Percentiles rank a stretch among this genome's conserved stretches.
Evolutionary conservation across 2,113 vertebrate genomes (phyloP).

Genomic region (Dicrurus megarhynchus): DNA sequence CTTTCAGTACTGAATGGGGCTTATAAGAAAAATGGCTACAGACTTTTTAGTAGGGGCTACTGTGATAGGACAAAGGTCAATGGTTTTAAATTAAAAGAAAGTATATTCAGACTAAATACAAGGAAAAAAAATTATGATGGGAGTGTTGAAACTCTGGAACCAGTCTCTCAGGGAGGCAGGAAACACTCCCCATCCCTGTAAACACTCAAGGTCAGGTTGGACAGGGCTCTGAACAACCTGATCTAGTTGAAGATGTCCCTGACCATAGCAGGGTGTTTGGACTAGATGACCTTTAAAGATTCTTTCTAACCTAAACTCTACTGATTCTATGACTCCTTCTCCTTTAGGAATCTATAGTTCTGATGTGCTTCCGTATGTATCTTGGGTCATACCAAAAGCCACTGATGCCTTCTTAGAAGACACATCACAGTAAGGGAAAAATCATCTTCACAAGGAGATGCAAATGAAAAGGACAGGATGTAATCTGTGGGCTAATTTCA

Average conservation of each 20-base stretch:
- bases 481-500: not conserved
- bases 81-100: not conserved
- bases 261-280: not conserved
- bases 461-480: not conserved
- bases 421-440: not conserved
- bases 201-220: not conserved
- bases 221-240: not conserved
- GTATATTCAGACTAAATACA: not conserved
- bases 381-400: not conserved
- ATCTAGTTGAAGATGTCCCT: not conserved
- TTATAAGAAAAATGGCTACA: not conserved
- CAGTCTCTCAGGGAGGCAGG: not conserved
- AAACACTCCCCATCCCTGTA: no score
- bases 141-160: not conserved
- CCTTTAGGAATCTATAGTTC: not conserved
- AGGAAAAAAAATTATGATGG: not conserved
- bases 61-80: not conserved
- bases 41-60: not conserved
- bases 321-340: not conserved
- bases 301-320: not conserved
- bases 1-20: not conserved
- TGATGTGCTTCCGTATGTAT: not conserved
- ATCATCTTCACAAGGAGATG: not conserved
- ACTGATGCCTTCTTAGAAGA: not conserved
- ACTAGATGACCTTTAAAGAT: not conserved